These are phyloP conservation scores for Epinephelus lanceolatus DNA, from an alignment of 2,113 vertebrate genomes.

Conservation along the genomic window DNA sequence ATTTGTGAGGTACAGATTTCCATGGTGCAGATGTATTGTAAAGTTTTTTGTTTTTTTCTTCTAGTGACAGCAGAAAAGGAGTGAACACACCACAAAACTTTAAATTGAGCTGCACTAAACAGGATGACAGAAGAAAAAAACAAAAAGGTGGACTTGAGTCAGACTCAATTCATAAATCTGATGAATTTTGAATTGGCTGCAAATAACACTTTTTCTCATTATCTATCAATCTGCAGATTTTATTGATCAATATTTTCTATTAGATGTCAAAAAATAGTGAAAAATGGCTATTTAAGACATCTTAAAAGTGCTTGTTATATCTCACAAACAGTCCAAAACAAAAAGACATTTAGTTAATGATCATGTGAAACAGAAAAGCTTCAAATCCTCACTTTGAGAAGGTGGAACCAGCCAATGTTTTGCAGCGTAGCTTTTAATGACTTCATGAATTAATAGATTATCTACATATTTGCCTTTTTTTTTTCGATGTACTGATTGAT, in stretches of 20 bases:
- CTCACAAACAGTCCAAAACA: neutral
- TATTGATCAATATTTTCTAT: neutral
- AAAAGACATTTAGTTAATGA: neutral
- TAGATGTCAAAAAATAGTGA: neutral
- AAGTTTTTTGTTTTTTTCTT: neutral
- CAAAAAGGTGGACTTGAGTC: too few species aligned
- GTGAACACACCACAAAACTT: neutral
- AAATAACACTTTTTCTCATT: too few species aligned
- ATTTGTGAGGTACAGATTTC: neutral
- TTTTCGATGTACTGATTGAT: too few species aligned
- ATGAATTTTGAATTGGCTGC: too few species aligned
- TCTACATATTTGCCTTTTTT: too few species aligned
- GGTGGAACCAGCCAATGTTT: neutral
- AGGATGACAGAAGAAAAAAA: neutral
- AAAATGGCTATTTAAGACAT: neutral
- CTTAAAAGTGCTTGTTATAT: neutral
- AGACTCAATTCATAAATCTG: too few species aligned
- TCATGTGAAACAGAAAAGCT: neutral
- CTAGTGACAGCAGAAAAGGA: neutral
- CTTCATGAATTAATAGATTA: too few species aligned
- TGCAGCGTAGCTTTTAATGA: too few species aligned
- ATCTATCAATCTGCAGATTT: neutral
- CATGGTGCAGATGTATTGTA: neutral
- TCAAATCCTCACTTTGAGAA: neutral
- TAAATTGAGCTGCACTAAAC: neutral